phyloP scores from a whole-genome alignment of 1,140 invertebrate species.

The Lepidurus apus region DNA sequence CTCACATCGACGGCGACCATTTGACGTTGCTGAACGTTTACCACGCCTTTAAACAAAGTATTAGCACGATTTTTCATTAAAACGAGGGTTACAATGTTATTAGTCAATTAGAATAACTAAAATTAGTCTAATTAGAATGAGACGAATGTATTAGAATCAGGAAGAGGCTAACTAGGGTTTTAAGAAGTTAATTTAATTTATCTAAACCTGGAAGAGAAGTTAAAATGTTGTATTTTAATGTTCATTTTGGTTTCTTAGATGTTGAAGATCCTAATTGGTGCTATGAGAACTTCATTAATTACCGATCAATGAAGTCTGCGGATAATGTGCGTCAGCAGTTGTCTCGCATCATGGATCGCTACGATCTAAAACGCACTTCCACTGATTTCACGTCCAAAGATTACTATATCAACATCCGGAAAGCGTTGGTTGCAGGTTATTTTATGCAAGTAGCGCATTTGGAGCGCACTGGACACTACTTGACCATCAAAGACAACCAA shows the following conservation, averaged over 20 bases:
- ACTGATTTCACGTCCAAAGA: conserved; percentile 99
- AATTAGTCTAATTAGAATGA: not conserved
- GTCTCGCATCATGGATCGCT: conserved; percentile 83
- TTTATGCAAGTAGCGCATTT: conserved; percentile 99
- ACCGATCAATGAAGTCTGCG: conserved; percentile 89
- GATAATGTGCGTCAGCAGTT: conserved; percentile 79
- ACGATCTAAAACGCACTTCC: conserved; percentile 84
- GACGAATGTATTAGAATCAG: no score
- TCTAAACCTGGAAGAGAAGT: not conserved
- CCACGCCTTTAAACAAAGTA: conserved; percentile 99
- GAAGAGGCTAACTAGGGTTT: no score
- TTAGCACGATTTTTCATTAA: conserved; percentile 49
- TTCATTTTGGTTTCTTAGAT: conserved; percentile 40
- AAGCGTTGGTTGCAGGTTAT: conserved; percentile 94
- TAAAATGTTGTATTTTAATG: not conserved
- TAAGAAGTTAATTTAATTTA: not conserved
- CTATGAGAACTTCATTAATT: conserved; percentile 99
- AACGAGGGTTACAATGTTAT: not conserved
- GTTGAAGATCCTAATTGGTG: conserved; percentile 95
- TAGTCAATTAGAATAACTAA: not conserved
- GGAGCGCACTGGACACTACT: conserved; percentile 91
- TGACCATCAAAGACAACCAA: conserved; percentile 99
- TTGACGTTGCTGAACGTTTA: conserved; percentile 90
- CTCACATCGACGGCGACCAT: conserved; percentile 99
- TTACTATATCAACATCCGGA: conserved; percentile 98